Base-by-base conservation (phyloP, 2,888 invertebrate species). In the Maniola hyperantus region DNA sequence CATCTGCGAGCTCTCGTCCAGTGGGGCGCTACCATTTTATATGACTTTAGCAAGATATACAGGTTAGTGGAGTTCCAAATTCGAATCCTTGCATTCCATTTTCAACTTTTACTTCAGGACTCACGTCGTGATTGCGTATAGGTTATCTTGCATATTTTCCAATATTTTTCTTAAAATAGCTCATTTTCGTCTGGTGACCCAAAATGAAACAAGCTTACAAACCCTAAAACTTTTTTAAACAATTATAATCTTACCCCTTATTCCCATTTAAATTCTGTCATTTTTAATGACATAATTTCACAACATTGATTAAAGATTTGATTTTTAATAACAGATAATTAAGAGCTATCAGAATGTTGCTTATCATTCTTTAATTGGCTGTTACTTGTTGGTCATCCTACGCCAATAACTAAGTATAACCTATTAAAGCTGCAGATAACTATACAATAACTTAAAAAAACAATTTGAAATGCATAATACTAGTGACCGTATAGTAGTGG, bases 21-120 rank as follows among this genome's bases (percentile, higher is more conserved):
- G 94, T 94, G 95, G 96, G 96, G 96, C 96, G 96, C 94, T 95
- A 96, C 95, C 95, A 94, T 96, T 96, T 97, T 97, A 97, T 97
- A 97, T 97, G 97, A 97, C 97, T 97, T 97, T 97, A 97, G 97
- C 95, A 96, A 96, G 95, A 95, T 95, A 94, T 94, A 96, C 94
- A 96, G 97, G 97, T 97, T 87, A 95, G 95, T 93, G 46, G 42
- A 44, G 62, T 34, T 34, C 13, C 8, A 46, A 26, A 26, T 46
- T 44, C 34, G 18, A 55, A 55, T 26, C 26, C 36, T 39, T 57
- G 18, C 20, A 39, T 62, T 53, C 53, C 51, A 59, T 65, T 66
- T 67, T 26, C 44, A 36, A n/a, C 10, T 26, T 55, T 62, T 64
- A 46, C 39, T 61, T 61, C 36, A 11, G 39, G 15, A 33, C 46